Evolutionary conservation across 2,888 invertebrate genomes (phyloP), one percentile per base, ranked within the genome.

Genomic region (Hypomecis punctinalis): DNA sequence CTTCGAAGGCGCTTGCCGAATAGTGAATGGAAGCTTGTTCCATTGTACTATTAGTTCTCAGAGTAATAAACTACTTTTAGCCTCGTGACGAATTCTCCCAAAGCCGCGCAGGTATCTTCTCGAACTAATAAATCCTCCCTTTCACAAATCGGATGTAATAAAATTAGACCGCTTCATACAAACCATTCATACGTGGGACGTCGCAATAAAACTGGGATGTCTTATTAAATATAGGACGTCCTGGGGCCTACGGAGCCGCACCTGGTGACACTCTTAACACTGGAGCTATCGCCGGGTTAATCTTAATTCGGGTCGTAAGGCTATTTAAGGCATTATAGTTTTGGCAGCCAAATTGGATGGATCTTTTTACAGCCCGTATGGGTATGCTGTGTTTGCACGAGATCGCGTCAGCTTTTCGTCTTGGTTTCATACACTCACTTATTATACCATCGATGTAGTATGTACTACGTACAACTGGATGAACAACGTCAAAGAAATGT

Each of bases 311-410:
- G 49, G 56, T 45, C 43, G 42, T 35, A 48, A 23, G 42, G 45
- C 45, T 53, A 35, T 46, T 45, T 46, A 52, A 33, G 54, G 40
- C 58, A 37, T 54, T 57, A 63, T 58, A 58, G 58, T 54, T 54
- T 48, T 13, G 47, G 48, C 48, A 42, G 23, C 55, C 57, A 57
- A 57, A 63, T 63, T 63, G 63, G 52, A 57, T 52, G 57, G 52
- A 40, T 61, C 39, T 48, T 58, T 51, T 57, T 56, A 63, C 39
- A 35, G 49, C 7, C 23, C 43, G 54, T 11, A 5, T 43, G 43
- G 53, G 43, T n/a, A 35, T 42, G 43, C 35, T 35, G 4, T 7
- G 53, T 37, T 6, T 49, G n/a, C 37, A 2, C 36, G 36, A 5
- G 4, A 37, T 33, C 3, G 36, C 36, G 2, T 37, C 11, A 8